Base-by-base conservation (phyloP, 2,113 vertebrate genomes). In the Apistogramma diplotaenia region DNA sequence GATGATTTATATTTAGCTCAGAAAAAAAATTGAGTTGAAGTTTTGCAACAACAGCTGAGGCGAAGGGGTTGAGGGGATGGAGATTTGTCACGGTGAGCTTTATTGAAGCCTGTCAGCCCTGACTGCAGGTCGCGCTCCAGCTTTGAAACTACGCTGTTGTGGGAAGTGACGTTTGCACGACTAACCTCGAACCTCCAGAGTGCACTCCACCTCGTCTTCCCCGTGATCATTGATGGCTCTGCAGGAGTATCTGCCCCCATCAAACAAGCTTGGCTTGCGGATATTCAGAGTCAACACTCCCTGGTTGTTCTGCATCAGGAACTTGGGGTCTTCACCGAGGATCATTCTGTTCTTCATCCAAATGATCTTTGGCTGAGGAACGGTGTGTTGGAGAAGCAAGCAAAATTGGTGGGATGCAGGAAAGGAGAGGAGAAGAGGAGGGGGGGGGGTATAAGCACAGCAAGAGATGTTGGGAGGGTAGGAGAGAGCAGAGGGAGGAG, bases 261-360 rank as follows among this genome's bases (percentile, higher is more conserved):
- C 97, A 0, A 96, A 98, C 83, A 94, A 88, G 3, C 96, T 88
- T 0, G 96, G 96, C 19, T 96, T 97, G 37, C 97, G 96, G 90
- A 96, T 98, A 33, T 95, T 96, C 56, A 98, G 94, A 1, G 97
- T 98, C 91, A 97, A 82, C 75, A 98, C 95, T 0, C 97, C 97
- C 89, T 97, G 96, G 91, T 96, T 91, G 92, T 97, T 97, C 83
- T 94, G 96, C 94, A 97, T 97, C 80, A 97, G 87, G 92, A 95
- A 98, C 90, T 96, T 97, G 53, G 97, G 96, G 25, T 98, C 95
- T 1, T 95, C 96, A 0, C 93, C 84, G n/a, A 98, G 95, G 54
- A 96, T 95, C 93, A 96, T 95, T 33, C 95, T 96, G 91, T 98
- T 98, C 92, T 97, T 97, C 97, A 97, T 96, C 97, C 97, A 98